Evolutionary conservation across 2,113 vertebrate genomes (phyloP).

Genomic region (Toxotes chatareus): DNA sequence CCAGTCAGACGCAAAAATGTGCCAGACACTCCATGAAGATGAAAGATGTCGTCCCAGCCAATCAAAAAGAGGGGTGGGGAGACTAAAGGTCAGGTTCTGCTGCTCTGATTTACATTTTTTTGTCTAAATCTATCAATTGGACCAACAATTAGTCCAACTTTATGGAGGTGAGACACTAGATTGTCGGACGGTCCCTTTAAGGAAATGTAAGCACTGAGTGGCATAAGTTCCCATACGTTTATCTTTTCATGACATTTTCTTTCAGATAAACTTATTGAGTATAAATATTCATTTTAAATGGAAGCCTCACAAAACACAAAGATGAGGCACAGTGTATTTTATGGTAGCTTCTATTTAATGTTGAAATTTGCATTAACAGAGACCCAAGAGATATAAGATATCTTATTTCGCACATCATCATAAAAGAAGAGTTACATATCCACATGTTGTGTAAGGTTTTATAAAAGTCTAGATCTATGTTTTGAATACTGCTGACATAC

Average conservation of each 20-base stretch:
- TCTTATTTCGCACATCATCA: background rate
- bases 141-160: background rate
- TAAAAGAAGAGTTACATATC: background rate
- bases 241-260: background rate
- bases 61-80: background rate
- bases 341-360: background rate
- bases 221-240: background rate
- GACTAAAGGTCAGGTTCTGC: background rate
- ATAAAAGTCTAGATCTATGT: conserved; percentile 16
- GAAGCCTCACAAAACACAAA: background rate
- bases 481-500: conserved; percentile 36
- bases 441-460: conserved; percentile 30
- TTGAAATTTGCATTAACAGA: background rate
- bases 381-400: background rate
- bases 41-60: background rate
- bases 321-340: too few species aligned
- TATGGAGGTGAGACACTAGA: background rate
- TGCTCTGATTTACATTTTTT: too few species aligned
- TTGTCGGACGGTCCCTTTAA: background rate
- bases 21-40: background rate
- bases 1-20: background rate
- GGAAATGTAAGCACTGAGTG: background rate
- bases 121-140: background rate
- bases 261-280: background rate
- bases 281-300: background rate